Base-by-base conservation (phyloP, 1,140 invertebrate species). In the Akabosia matsudoensis region DNA sequence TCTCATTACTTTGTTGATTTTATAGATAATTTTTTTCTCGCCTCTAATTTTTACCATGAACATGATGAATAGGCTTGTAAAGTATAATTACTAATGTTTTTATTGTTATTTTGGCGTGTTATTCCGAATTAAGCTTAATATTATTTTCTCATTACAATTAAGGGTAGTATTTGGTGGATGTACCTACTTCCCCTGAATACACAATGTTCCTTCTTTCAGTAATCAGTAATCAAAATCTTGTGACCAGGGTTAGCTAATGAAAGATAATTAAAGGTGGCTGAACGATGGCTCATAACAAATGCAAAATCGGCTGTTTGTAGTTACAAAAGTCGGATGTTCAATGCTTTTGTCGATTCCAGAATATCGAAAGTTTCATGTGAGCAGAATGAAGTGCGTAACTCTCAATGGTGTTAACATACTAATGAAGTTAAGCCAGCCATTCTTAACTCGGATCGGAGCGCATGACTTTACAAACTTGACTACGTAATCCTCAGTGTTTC, bases 401-500 rank as follows among this genome's bases (percentile, higher is more conserved):
- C n/a, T 56, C 7, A 56, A 4, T 4, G 54, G 54, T 56, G 54
- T 56, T 22, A 56, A 56, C 3, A 56, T 22, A 56, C 54, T 56
- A 56, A 56, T 56, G 22, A 13, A 56, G 24, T 56, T 56, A 13
- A 56, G n/a, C 54, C 10, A 56, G 4, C 54, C 54, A 24, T 22
- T n/a, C 24, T 56, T 56, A 3, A 56, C 24, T 24, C 3, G 4
- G 7, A 22, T 56, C 3, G 54, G 7, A 56, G 54, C 54, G 22
- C 54, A 56, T 24, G 54, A 56, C 54, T 56, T 56, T 56, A 56
- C n/a, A 22, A 56, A 56, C 54, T 56, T 56, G 37, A n/a, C n/a
- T 45, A 18, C 37, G 7, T 56, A 56, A 56, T 10, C 7, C 13
- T 56, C 22, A 4, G 4, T 3, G 54, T 56, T 56, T 3, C 54